Conservation (phyloP, 2,888 invertebrate genomes). For the Meloe dianella region DNA sequence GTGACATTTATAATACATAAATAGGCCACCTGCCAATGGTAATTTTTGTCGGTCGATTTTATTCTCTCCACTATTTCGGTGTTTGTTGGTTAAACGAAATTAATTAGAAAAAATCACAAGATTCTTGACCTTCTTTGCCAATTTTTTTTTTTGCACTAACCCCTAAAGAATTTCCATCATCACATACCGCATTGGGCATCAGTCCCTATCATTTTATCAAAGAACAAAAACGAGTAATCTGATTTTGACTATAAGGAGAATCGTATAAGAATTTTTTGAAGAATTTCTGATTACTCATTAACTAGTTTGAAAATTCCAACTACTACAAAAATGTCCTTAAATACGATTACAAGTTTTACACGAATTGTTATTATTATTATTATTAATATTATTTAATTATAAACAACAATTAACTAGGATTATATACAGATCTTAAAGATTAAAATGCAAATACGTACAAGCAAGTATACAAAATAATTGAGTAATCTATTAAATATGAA, state of each 20-base stretch:
- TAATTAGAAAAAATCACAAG: not conserved
- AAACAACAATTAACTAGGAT: slow-evolving; percentile 54
- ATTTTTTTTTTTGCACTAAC: not conserved
- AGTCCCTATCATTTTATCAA: slow-evolving; percentile 45
- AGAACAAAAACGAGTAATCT: not conserved
- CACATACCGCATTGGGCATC: slow-evolving; percentile 57
- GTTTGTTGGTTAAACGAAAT: not conserved
- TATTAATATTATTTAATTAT: slow-evolving; percentile 25
- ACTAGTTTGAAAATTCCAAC: slow-evolving; percentile 36
- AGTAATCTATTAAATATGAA: slow-evolving; percentile 57
- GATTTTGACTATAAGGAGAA: not conserved
- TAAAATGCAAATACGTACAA: slow-evolving; percentile 60
- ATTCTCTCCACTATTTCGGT: not conserved
- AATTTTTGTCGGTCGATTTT: not conserved
- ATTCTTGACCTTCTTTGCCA: not conserved
- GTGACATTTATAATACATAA: slow-evolving; percentile 58
- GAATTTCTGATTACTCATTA: not conserved
- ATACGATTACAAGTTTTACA: slow-evolving; percentile 47
- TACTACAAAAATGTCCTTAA: slow-evolving; percentile 37
- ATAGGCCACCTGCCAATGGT: slow-evolving; percentile 55
- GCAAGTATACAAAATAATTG: slow-evolving; percentile 62
- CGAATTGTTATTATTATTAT: slow-evolving; percentile 29
- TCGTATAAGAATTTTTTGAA: not conserved
- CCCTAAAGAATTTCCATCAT: slow-evolving; percentile 44
- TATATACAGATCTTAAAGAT: slow-evolving; percentile 56